Evolutionary conservation across 2,113 vertebrate genomes (phyloP).

Genomic region (Aythya baeri): DNA sequence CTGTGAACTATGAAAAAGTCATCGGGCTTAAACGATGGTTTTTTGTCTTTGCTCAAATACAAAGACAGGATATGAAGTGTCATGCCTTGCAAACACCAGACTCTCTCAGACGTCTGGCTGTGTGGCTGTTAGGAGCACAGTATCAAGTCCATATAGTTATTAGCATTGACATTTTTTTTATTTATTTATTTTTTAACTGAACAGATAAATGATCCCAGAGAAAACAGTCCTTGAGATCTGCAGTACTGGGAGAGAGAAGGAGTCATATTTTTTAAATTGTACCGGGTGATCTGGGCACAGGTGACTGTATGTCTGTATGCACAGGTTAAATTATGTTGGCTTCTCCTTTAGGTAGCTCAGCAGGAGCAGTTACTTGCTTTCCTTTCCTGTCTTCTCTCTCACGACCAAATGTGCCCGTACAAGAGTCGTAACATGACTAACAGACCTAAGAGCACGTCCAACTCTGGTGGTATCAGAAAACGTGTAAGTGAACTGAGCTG

Average conservation of each 20-base stretch:
- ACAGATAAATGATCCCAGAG: slow-evolving; percentile 6
- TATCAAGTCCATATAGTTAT: slow-evolving; percentile 6
- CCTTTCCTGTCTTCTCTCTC: background rate
- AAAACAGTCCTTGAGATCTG: background rate
- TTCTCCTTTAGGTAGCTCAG: background rate
- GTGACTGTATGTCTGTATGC: background rate
- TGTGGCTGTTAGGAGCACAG: slow-evolving; percentile 22
- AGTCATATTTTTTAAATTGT: background rate
- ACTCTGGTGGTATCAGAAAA: background rate
- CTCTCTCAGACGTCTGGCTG: slow-evolving; percentile 41
- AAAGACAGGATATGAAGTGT: background rate
- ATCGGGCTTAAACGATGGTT: background rate
- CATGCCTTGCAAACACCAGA: slow-evolving; percentile 36
- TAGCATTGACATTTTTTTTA: background rate
- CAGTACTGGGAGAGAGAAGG: background rate
- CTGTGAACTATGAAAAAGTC: background rate
- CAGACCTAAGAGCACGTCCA: background rate
- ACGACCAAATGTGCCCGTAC: background rate
- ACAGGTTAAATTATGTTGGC: background rate
- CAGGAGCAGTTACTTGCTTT: background rate
- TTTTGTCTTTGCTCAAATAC: background rate
- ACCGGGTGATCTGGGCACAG: background rate
- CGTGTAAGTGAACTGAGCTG: background rate
- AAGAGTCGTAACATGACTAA: background rate
- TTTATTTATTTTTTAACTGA: background rate